phyloP scores from a whole-genome alignment of 2,797 vertebrate genomes.

The Aeoliscus strigatus region DNA sequence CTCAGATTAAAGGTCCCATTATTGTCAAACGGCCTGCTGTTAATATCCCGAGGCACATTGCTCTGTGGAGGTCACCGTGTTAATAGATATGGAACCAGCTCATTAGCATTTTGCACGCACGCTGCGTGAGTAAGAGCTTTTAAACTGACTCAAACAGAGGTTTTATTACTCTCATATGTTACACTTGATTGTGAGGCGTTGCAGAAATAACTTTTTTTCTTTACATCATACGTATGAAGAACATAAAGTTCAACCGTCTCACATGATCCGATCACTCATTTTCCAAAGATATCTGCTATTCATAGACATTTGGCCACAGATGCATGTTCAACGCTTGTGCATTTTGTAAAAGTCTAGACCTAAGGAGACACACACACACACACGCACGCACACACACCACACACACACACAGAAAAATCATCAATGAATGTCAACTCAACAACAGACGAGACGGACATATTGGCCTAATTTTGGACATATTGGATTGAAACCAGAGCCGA shows the following conservation, averaged over 20 bases:
- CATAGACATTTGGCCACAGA: too few species aligned
- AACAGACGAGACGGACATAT: constrained; percentile 40
- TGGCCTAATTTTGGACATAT: constrained; percentile 45
- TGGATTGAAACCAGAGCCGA: constrained; percentile 50
- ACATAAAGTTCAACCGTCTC: too few species aligned
- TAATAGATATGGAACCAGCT: constrained; percentile 47
- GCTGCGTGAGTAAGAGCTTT: constrained; percentile 28
- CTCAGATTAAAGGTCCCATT: constrained; percentile 66
- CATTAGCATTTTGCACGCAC: constrained; percentile 42
- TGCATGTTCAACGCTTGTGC: too few species aligned
- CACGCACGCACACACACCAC: too few species aligned
- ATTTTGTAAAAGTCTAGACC: too few species aligned
- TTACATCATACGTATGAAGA: too few species aligned
- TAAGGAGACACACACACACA: too few species aligned
- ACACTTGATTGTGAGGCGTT: constrained; percentile 11
- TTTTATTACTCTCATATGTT: constrained; percentile 3
- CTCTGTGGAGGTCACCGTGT: constrained; percentile 56
- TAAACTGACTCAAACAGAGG: constrained; percentile 14
- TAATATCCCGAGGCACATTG: constrained; percentile 47
- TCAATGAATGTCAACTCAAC: constrained; percentile 48
- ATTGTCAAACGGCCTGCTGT: constrained; percentile 50
- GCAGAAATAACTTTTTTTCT: background rate
- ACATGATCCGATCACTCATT: too few species aligned
- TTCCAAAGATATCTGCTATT: too few species aligned
- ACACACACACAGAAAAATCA: too few species aligned